Percentiles rank a stretch among this genome's conserved stretches.
These are phyloP conservation scores for Philypnodon macrostomus DNA, from an alignment of 2,797 vertebrate species.

Conservation along the genomic window DNA sequence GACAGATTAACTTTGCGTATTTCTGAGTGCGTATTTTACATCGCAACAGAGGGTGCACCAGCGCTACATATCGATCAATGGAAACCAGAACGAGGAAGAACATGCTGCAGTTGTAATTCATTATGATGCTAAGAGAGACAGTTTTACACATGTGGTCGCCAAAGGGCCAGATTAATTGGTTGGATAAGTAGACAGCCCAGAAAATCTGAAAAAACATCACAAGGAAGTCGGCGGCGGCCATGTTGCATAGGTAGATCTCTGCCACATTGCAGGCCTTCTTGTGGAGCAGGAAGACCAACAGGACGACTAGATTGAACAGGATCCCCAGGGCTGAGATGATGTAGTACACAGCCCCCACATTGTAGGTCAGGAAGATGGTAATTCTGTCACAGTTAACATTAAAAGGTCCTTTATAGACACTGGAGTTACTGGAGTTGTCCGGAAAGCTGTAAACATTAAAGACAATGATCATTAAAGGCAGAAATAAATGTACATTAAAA, in stretches of 20 bases:
- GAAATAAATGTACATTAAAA: too few species aligned
- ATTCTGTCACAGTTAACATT: constrained; percentile 9
- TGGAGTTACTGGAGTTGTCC: constrained; percentile 16
- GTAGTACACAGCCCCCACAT: constrained; percentile 53
- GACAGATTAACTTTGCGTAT: constrained; percentile 71
- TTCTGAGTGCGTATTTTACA: constrained; percentile 39
- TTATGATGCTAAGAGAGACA: constrained; percentile 51
- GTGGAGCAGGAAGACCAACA: constrained; percentile 72
- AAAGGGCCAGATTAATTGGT: constrained; percentile 73
- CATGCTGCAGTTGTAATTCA: constrained; percentile 78
- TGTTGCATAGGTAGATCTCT: constrained; percentile 81
- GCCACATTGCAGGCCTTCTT: constrained; percentile 69
- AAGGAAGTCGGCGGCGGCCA: constrained; percentile 82
- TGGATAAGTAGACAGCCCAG: constrained; percentile 73
- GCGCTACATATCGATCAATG: constrained; percentile 69
- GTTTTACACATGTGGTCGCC: constrained; percentile 64
- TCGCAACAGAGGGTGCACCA: constrained; percentile 71
- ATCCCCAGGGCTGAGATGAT: constrained; percentile 69
- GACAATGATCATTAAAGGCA: not conserved
- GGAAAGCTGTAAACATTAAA: constrained; percentile 28
- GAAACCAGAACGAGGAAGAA: constrained; percentile 82
- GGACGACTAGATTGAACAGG: constrained; percentile 75
- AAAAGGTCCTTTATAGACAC: not conserved
- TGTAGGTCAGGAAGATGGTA: constrained; percentile 22
- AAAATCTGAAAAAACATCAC: constrained; percentile 77